phyloP scores from a whole-genome alignment of 2,888 invertebrate species.

The Tenthredo amoena region DNA sequence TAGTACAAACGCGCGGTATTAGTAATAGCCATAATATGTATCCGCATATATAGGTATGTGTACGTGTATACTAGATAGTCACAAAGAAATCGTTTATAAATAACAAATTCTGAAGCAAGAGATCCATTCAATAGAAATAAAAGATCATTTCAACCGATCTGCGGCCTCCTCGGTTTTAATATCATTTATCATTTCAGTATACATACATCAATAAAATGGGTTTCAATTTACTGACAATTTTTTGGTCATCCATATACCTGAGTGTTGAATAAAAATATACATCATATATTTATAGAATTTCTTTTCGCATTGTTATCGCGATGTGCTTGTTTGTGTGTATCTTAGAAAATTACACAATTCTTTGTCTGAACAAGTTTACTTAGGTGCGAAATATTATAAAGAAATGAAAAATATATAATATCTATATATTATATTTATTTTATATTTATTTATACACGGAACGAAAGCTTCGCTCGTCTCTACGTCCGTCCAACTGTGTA shows the following conservation, averaged over 20 bases:
- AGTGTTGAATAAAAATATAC: too few relatives aligned
- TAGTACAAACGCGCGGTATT: background rate
- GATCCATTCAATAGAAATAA: too few relatives aligned
- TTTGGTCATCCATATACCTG: too few relatives aligned
- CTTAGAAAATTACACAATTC: too few relatives aligned
- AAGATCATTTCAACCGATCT: too few relatives aligned
- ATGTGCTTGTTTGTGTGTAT: too few relatives aligned
- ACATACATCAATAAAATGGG: background rate
- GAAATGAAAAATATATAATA: background rate
- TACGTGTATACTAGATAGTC: background rate
- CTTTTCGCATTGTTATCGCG: too few relatives aligned
- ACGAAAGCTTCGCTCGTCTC: background rate
- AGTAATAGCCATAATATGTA: background rate
- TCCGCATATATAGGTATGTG: background rate
- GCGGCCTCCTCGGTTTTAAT: too few relatives aligned
- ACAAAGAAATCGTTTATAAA: background rate
- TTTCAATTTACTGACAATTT: too few relatives aligned
- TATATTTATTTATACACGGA: background rate
- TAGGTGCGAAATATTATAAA: background rate
- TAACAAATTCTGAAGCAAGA: background rate
- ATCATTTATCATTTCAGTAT: background rate
- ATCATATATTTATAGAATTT: too few relatives aligned
- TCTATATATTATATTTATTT: background rate
- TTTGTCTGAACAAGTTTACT: background rate
- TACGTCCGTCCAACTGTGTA: constrained; percentile 29